Evolutionary conservation across 2,113 vertebrate genomes (phyloP), one percentile per base, ranked within the genome.

Genomic region (Anthoscopus minutus): DNA sequence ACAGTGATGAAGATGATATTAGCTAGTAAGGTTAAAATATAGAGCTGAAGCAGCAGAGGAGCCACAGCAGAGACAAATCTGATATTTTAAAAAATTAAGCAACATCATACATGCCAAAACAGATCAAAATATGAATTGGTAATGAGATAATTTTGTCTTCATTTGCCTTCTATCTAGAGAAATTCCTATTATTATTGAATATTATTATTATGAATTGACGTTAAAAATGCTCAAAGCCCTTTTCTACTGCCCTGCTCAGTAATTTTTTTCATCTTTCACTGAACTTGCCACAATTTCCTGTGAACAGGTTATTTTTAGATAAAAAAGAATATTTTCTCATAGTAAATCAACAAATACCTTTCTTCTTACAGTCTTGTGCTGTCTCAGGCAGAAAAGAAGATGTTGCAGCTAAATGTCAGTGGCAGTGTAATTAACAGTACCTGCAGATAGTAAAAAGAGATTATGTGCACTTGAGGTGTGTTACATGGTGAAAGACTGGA

Each of bases 331-430:
- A 31, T 30, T 70, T 74, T 80, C 9, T 20, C 31, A 72, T 2
- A 40, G 17, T 4, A 65, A 48, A 76, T 86, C 33, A 82, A 53
- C 8, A 79, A 67, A 64, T 38, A 53, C 21, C 11, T 67, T 85
- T 66, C 24, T 67, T 84, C 40, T 76, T 0, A 0, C 17, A 64
- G 19, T 20, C 66, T 71, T 2, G 1, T 24, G 35, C 21, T 25
- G 17, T 47, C 14, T 38, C 15, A 74, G 17, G 4, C 38, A 64
- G n/a, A 50, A 90, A 71, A 89, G 11, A 31, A 70, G n/a, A 53
- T 12, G 37, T 54, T 62, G 70, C 48, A 60, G 33, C 37, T 51
- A 71, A 86, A 67, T 51, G 24, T 27, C 61, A 90, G 31, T 58
- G 47, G 35, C 33, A 30, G 3, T 51, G 13, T 53, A 88, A 19